phyloP scores from a whole-genome alignment of 2,888 invertebrate species.

The Phasia obesa region DNA sequence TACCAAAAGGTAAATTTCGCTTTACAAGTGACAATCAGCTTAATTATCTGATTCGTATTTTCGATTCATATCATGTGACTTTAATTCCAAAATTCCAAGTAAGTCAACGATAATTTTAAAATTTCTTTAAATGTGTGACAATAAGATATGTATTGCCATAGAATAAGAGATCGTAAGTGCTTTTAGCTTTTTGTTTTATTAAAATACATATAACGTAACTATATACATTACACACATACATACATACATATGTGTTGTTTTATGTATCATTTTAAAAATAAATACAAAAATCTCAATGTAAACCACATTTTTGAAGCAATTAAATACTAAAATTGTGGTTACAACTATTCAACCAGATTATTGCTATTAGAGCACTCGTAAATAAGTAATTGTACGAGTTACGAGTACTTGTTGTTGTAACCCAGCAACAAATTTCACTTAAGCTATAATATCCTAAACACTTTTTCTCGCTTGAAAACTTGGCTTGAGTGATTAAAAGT shows the following conservation, averaged over 20 bases:
- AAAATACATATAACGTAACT: not conserved
- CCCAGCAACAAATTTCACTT: conserved; percentile 26
- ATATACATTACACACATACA: too few species aligned
- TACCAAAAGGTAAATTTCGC: too few species aligned
- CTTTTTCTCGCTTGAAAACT: too few species aligned
- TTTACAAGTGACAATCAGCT: too few species aligned
- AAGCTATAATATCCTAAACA: too few species aligned
- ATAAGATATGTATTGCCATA: conserved; percentile 14
- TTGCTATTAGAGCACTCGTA: conserved; percentile 57
- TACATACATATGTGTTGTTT: too few species aligned
- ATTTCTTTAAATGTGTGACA: conserved; percentile 9
- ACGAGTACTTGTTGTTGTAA: conserved; percentile 13
- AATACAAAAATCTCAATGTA: conserved; percentile 61
- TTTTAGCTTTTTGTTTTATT: conserved; percentile 31
- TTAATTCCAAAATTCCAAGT: not conserved
- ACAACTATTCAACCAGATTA: conserved; percentile 57
- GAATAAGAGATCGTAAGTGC: conserved; percentile 31
- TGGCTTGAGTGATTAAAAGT: too few species aligned
- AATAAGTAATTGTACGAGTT: conserved; percentile 21
- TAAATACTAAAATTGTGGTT: conserved; percentile 69
- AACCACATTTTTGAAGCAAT: conserved; percentile 69
- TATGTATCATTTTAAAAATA: conserved; percentile 31
- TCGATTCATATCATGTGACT: not conserved
- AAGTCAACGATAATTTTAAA: not conserved
- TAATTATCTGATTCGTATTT: too few species aligned